Conservation (phyloP, 1,140 invertebrate genomes). For the Holcopasites calliopsidis region DNA sequence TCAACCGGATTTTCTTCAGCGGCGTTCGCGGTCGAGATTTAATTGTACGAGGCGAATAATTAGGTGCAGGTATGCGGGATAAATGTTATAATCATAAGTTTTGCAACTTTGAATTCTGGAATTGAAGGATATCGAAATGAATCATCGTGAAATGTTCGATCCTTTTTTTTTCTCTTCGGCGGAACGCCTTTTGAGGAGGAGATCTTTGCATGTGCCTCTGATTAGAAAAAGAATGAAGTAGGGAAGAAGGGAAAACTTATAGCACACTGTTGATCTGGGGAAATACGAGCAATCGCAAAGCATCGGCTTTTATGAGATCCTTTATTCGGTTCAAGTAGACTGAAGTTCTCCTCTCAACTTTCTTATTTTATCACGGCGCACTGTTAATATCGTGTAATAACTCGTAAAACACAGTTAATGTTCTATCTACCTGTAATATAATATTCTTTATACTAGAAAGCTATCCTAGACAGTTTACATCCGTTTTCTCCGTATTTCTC, state of each 20-base stretch:
- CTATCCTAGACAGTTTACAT: not conserved
- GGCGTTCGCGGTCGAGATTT: too few relatives aligned
- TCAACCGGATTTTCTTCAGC: constrained; percentile 18
- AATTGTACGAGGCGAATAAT: too few relatives aligned
- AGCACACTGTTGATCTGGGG: not conserved
- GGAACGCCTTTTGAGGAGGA: too few relatives aligned
- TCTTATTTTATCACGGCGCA: constrained; percentile 23
- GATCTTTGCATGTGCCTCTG: too few relatives aligned
- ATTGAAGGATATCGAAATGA: too few relatives aligned
- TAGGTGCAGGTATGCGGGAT: too few relatives aligned
- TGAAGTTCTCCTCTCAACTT: constrained; percentile 14
- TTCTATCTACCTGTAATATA: constrained; percentile 1
- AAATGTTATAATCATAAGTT: too few relatives aligned
- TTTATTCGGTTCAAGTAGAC: constrained; percentile 10
- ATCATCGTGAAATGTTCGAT: too few relatives aligned
- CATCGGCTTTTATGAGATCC: not conserved
- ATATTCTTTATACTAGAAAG: not conserved
- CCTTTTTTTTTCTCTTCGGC: too few relatives aligned
- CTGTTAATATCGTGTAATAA: constrained; percentile 15
- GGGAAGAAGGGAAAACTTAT: not conserved
- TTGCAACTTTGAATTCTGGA: too few relatives aligned
- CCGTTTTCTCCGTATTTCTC: not conserved
- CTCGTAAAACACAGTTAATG: constrained; percentile 19
- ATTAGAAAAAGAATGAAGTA: not conserved
- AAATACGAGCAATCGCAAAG: constrained; percentile 1